A percentile compares a stretch with the other conserved stretches of the same genome.
Evolutionary conservation across 2,113 vertebrate species (phyloP).

Genomic region (Cyprinodon brontotheroides): DNA sequence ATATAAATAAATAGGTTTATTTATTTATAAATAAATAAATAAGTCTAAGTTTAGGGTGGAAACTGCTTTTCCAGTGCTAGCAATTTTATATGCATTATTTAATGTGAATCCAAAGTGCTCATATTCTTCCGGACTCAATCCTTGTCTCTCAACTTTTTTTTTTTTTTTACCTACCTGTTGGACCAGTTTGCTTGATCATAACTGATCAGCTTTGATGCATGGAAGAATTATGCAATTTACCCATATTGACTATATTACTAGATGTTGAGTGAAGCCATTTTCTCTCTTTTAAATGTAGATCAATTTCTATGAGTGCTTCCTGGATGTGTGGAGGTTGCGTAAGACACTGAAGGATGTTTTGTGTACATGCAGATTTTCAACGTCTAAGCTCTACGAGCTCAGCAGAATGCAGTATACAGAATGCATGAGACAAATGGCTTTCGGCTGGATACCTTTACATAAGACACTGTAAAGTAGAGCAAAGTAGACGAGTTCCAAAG

Average conservation of each 20-base stretch:
- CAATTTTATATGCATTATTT: neutral
- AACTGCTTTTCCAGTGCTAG: neutral
- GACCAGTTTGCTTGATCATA: neutral
- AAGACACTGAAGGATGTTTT: conserved; percentile 16
- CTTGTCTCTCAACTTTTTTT: neutral
- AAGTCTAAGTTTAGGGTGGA: neutral
- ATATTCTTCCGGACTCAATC: conserved; percentile 9
- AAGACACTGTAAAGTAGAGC: conserved; percentile 51
- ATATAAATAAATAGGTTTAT: neutral
- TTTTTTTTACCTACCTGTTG: neutral
- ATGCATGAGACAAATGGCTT: conserved; percentile 52
- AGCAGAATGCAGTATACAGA: conserved; percentile 45
- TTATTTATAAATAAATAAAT: no score
- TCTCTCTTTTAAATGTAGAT: conserved; percentile 11
- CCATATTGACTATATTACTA: neutral
- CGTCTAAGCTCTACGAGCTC: conserved; percentile 48
- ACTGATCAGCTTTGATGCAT: neutral
- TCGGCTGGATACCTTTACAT: conserved; percentile 55
- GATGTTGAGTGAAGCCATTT: conserved; percentile 9
- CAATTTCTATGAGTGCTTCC: conserved; percentile 19
- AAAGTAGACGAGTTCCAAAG: conserved; percentile 39
- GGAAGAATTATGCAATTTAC: neutral
- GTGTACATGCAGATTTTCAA: conserved; percentile 29
- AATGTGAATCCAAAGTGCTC: neutral
- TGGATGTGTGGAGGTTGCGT: conserved; percentile 10